Base-by-base conservation (phyloP, 2,797 vertebrate species). In the Rhinophrynus dorsalis region DNA sequence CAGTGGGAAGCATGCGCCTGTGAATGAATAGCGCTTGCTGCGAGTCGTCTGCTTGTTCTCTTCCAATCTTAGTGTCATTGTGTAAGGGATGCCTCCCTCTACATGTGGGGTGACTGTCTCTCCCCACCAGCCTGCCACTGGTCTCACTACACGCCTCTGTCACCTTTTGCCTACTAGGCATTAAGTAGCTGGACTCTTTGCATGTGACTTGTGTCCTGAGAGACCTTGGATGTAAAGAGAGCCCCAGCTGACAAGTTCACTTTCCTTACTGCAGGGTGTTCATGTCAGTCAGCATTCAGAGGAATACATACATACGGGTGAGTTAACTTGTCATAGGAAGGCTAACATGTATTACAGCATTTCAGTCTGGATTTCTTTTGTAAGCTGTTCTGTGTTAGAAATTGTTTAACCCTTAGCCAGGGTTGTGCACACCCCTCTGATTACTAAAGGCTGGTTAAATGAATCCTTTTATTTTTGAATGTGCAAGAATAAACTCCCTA, bases 121-220 rank as follows among this genome's bases (percentile, higher is more conserved):
- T 48, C 62, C 48, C 63, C 56, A 77, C 74, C 11, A 8, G 11
- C 69, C 42, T 26, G 76, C 78, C 66, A 84, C 85, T 90, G 85
- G 84, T 79, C 76, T 51, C 13, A 42, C n/a, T 59, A 52, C 71
- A 77, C 57, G 48, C 60, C 72, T 70, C 71, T 79, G 81, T 92
- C 76, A 89, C 90, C 90, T 90, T 88, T 92, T 80, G 74, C 90
- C 89, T 74, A 87, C 67, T 90, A 84, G 86, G 89, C 87, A 85
- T 74, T 40, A 51, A 58, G 60, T 66, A 3, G 56, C 56, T 45
- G 79, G 50, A 1, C 58, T n/a, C n/a, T 47, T 23, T 13, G 44
- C 88, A 86, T 84, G 85, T 89, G 90, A 89, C 70, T 52, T 1
- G 6, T 33, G 82, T 83, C 82, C 85, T 59, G 1, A 63, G 79